Conservation (phyloP, 2,113 vertebrate species). For the Elephas maximus region DNA sequence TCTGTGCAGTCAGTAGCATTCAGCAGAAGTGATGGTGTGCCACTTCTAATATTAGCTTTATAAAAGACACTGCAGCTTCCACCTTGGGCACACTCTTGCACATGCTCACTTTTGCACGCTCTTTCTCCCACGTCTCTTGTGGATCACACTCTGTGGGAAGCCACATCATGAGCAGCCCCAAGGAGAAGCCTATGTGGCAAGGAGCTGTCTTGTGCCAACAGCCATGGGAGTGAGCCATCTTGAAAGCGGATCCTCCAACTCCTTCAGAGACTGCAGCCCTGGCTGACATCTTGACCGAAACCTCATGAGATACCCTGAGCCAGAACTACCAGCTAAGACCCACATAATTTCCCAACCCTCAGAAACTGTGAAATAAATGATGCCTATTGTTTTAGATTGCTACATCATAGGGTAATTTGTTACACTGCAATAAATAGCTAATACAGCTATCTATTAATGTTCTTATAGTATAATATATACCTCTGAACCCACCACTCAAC, state of each 20-base stretch:
- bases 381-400: neutral
- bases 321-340: neutral
- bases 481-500: neutral
- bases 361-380: slow-evolving; percentile 13
- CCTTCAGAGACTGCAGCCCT: neutral
- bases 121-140: neutral
- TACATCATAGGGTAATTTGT: neutral
- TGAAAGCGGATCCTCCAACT: neutral
- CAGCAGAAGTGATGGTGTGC: neutral
- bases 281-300: neutral
- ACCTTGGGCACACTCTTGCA: neutral
- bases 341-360: neutral
- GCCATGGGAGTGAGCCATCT: neutral
- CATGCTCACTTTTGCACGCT: fast-evolving
- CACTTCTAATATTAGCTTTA: slow-evolving; percentile 30
- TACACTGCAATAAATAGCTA: neutral
- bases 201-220: neutral
- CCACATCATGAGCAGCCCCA: neutral
- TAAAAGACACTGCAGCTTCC: neutral
- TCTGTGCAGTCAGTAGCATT: neutral
- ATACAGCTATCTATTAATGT: neutral
- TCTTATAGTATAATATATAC: neutral
- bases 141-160: neutral
- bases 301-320: neutral
- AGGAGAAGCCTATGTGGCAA: neutral